These are phyloP conservation scores for Brachypalpus laphriformis DNA, from an alignment of 2,888 invertebrate genomes.

Conservation along the genomic window DNA sequence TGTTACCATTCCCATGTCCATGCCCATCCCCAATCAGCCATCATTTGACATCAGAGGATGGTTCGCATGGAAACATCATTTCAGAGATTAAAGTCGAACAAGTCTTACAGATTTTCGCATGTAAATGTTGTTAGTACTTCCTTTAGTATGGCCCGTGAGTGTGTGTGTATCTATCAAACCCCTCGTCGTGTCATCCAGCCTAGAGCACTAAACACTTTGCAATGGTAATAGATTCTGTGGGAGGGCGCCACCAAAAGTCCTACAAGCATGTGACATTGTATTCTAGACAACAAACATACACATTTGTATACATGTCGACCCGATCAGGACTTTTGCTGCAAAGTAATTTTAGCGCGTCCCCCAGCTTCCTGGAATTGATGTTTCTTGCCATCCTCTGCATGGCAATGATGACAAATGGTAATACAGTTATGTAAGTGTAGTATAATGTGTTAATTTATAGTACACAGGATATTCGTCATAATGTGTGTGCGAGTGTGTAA, in stretches of 20 bases:
- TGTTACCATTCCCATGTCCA: neutral
- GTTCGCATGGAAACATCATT: conserved; percentile 17
- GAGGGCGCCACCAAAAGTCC: conserved; percentile 49
- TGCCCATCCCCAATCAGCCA: neutral
- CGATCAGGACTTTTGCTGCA: neutral
- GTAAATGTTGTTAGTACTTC: neutral
- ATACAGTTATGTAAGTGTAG: conserved; percentile 45
- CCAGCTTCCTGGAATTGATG: neutral
- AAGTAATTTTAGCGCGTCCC: neutral
- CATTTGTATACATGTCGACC: neutral
- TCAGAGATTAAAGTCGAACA: conserved; percentile 21
- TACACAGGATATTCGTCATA: conserved; percentile 33
- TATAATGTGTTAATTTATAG: conserved; percentile 50
- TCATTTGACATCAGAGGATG: neutral
- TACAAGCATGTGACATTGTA: conserved; percentile 13
- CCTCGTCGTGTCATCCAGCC: too few species aligned
- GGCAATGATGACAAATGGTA: conserved; percentile 33
- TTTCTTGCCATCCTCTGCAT: conserved; percentile 15
- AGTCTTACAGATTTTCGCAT: neutral
- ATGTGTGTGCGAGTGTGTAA: neutral
- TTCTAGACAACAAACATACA: conserved; percentile 1
- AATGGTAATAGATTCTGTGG: conserved; percentile 16
- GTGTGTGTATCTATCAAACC: too few species aligned
- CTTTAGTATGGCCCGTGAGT: neutral
- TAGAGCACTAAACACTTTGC: neutral